Percentiles rank a stretch among this genome's conserved stretches.
These are phyloP conservation scores for Papilio glaucus DNA, from an alignment of 1,140 invertebrate genomes.

Conservation along the genomic window DNA sequence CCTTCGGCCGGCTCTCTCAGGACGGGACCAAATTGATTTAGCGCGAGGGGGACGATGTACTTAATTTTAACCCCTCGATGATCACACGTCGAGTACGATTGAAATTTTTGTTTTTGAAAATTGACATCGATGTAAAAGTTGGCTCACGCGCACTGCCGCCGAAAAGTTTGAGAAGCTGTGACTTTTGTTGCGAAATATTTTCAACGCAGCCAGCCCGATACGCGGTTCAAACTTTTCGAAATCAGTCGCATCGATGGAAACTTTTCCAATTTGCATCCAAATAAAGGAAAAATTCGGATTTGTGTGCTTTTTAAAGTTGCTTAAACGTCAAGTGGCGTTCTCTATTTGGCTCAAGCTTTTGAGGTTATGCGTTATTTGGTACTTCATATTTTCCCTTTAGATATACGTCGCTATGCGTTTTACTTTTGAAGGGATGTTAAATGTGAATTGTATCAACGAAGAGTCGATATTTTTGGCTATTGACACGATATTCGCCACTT, in stretches of 20 bases:
- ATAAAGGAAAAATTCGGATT: conserved; percentile 30
- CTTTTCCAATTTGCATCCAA: conserved; percentile 35
- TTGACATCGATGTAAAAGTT: conserved; percentile 27
- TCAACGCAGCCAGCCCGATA: conserved; percentile 1
- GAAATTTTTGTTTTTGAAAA: conserved; percentile 5
- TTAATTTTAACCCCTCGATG: conserved; percentile 46
- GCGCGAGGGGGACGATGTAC: conserved; percentile 48
- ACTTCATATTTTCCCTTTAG: background rate
- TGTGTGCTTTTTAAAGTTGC: conserved; percentile 16
- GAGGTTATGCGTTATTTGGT: conserved; percentile 10
- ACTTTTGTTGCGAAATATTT: conserved; percentile 10
- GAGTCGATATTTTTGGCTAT: background rate
- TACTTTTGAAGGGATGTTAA: background rate
- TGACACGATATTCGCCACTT: background rate
- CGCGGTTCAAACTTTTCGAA: conserved; percentile 17
- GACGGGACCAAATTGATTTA: conserved; percentile 64
- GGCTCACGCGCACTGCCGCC: background rate
- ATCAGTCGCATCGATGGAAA: conserved; percentile 34
- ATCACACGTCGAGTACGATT: conserved; percentile 26
- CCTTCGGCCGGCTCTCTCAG: conserved; percentile 37
- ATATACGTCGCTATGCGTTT: background rate
- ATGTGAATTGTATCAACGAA: background rate
- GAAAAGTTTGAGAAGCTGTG: conserved; percentile 27
- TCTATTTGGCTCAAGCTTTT: conserved; percentile 14
- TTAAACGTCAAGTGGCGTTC: conserved; percentile 25